Conservation (phyloP, 2,113 vertebrate species). For the Mormyrus iriodes region DNA sequence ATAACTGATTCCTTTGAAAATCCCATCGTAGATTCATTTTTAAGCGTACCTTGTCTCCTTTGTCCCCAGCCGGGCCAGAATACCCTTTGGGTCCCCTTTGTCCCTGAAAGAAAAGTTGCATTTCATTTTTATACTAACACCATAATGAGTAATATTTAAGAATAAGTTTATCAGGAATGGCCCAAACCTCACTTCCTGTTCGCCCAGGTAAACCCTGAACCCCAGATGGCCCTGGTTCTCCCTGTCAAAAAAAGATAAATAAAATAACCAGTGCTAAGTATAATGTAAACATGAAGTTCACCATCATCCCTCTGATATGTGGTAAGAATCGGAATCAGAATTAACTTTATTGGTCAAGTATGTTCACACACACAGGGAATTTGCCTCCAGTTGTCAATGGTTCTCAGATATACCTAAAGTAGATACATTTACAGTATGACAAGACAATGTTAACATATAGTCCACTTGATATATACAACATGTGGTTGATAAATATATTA, state of each 20-base stretch:
- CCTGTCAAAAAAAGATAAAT: constrained; percentile 44
- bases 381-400: not conserved
- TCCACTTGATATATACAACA: not conserved
- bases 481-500: not conserved
- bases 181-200: constrained; percentile 65
- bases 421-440: not conserved
- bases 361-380: not conserved
- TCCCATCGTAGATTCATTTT: not conserved
- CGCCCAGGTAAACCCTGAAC: constrained; percentile 53
- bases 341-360: not conserved
- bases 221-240: constrained; percentile 52
- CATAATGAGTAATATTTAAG: not conserved
- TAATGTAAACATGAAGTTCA: not conserved
- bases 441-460: not conserved
- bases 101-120: constrained; percentile 46
- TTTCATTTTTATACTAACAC: not conserved
- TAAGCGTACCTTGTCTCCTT: constrained; percentile 60
- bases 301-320: not conserved
- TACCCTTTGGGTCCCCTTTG: constrained; percentile 61
- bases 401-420: not conserved
- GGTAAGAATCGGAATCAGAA: not conserved
- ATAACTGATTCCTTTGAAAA: not conserved
- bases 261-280: not conserved
- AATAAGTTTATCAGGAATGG: not conserved
- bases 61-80: constrained; percentile 56